These are phyloP conservation scores for Sylvilagus floridanus DNA, from an alignment of 2,797 vertebrate genomes.

Conservation along the genomic window DNA sequence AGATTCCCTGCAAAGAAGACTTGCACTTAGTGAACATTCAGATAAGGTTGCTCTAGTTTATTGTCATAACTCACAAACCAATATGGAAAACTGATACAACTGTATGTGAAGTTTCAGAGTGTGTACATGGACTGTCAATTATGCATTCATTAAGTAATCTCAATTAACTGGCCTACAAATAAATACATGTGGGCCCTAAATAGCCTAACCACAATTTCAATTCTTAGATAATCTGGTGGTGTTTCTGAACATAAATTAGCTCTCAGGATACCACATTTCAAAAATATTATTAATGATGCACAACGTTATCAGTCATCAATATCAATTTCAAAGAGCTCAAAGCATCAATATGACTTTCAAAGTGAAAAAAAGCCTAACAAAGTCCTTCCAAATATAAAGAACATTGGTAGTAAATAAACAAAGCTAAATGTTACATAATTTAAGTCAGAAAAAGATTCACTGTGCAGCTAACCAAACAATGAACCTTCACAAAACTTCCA, in stretches of 20 bases:
- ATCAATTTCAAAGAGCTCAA: slow-evolving; percentile 68
- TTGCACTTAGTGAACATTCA: not conserved
- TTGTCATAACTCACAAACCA: slow-evolving; percentile 52
- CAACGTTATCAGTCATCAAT: slow-evolving; percentile 60
- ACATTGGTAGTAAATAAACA: slow-evolving; percentile 19
- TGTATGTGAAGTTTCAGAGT: slow-evolving; percentile 53
- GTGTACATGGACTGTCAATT: slow-evolving; percentile 54
- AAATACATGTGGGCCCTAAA: slow-evolving; percentile 61
- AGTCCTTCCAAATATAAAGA: slow-evolving; percentile 54
- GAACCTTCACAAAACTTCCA: slow-evolving; percentile 57
- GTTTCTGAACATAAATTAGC: slow-evolving; percentile 67
- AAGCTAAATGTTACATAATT: slow-evolving; percentile 61
- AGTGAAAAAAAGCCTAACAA: slow-evolving; percentile 48
- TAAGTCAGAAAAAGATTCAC: slow-evolving; percentile 32
- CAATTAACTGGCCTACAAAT: slow-evolving; percentile 70
- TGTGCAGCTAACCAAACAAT: slow-evolving; percentile 43
- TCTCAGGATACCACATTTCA: slow-evolving; percentile 69
- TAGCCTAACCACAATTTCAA: slow-evolving; percentile 64
- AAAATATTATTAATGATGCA: slow-evolving; percentile 72
- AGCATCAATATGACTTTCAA: slow-evolving; percentile 62
- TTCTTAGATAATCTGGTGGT: slow-evolving; percentile 52
- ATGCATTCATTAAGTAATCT: slow-evolving; percentile 67
- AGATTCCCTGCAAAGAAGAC: not conserved
- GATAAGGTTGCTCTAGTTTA: slow-evolving; percentile 60
- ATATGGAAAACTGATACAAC: slow-evolving; percentile 63